Evolutionary conservation across 1,140 invertebrate species (phyloP).

Genomic region (Alviniconcha marisindica): DNA sequence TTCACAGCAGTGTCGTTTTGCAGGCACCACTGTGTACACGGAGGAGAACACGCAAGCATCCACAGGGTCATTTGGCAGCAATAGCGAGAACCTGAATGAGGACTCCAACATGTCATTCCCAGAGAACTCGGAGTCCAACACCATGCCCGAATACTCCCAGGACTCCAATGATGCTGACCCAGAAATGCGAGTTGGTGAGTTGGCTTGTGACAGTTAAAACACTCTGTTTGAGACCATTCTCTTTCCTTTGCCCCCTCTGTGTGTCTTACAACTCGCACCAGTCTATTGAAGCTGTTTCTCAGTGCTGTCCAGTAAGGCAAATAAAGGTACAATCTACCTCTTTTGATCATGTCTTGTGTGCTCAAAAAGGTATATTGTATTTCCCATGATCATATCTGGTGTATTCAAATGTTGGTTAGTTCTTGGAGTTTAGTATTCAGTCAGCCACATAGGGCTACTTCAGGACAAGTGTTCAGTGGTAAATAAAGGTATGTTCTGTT

Average conservation of each 20-base stretch:
- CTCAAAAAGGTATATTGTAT: no score
- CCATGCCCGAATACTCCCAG: constrained; percentile 55
- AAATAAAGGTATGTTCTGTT: no score
- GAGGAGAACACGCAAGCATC: constrained; percentile 59
- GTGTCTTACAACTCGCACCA: background rate
- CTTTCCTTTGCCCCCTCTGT: background rate
- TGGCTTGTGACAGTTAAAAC: no score
- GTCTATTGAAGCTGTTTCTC: background rate
- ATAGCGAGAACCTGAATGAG: constrained; percentile 55
- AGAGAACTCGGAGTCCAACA: constrained; percentile 48
- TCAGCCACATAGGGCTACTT: no score
- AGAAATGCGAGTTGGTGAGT: constrained; percentile 57
- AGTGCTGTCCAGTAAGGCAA: background rate
- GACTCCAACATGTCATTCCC: constrained; percentile 63
- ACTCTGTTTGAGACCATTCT: no score
- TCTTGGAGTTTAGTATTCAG: no score
- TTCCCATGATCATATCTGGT: no score
- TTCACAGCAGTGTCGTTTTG: no score
- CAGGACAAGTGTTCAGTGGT: no score
- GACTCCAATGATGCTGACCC: constrained; percentile 59
- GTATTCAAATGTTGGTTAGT: no score
- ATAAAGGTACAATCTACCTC: no score
- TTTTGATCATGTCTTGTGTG: no score
- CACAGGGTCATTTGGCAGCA: constrained; percentile 50
- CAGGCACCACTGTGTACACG: constrained; percentile 54